These are phyloP conservation scores for Nibea coibor DNA, from an alignment of 2,113 vertebrate species.

Conservation along the genomic window DNA sequence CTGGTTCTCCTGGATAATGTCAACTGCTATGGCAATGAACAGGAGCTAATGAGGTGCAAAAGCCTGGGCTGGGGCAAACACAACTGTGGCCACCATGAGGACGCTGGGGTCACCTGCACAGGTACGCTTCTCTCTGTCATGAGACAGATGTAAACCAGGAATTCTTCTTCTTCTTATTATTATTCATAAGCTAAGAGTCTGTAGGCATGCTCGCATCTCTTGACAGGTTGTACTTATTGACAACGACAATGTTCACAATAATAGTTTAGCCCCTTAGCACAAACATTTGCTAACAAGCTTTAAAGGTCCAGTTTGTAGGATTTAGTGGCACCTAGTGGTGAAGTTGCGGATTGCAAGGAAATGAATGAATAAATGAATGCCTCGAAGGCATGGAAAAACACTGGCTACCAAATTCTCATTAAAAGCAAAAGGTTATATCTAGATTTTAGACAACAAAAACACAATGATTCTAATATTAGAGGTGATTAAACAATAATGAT, in stretches of 20 bases:
- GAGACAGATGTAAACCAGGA: neutral
- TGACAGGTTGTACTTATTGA: neutral
- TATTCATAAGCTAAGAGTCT: neutral
- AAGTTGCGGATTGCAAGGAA: no score
- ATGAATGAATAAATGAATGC: no score
- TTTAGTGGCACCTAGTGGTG: no score
- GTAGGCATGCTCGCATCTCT: neutral
- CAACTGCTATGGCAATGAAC: slow-evolving; percentile 89
- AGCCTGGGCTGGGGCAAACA: slow-evolving; percentile 95
- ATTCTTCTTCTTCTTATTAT: neutral
- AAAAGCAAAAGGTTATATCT: no score
- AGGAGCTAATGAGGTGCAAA: slow-evolving; percentile 84
- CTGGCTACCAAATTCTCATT: no score
- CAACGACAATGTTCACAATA: neutral
- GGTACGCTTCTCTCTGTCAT: slow-evolving; percentile 77
- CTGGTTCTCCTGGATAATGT: slow-evolving; percentile 94
- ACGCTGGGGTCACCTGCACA: slow-evolving; percentile 91
- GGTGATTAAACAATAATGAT: no score
- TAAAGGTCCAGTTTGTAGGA: no score
- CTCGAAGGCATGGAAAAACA: no score
- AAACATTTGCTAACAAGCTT: neutral
- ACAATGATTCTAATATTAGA: no score
- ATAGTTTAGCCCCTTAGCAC: neutral
- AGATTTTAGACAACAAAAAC: no score
- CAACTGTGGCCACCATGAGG: slow-evolving; percentile 97